Evolutionary conservation across 2,888 invertebrate species (phyloP), one percentile per base, ranked within the genome.

Genomic region (Agrochola macilenta): DNA sequence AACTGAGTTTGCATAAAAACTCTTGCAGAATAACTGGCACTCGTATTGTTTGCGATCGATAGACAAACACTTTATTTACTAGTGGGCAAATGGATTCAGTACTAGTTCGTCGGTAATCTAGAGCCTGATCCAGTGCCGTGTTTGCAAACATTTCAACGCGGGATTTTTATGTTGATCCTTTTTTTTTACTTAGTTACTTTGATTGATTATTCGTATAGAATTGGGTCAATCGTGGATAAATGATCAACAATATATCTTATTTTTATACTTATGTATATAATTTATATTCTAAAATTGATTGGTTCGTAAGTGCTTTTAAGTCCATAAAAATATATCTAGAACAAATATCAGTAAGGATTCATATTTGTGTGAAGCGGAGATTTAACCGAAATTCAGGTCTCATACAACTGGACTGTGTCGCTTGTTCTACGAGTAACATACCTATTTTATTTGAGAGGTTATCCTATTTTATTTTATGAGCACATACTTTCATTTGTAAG

Each of bases 71-170:
- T 83, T 69, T 86, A 86, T 86, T 83, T 85, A 76, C 66, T 35
- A 70, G 71, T 78, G 87, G 78, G 78, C 69, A 86, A 86, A 83
- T 86, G 83, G 79, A 86, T 73, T 83, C 79, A 86, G 63, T 58
- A 69, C 69, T 69, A 82, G 78, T 83, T 66, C 54, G 49, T 43
- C 26, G 49, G 69, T 83, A 86, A 86, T 83, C 84, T 86, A 86
- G 43, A 82, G 79, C 57, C 70, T 83, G 84, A 86, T 83, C 87
- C 87, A 86, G 57, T 65, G 12, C 71, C 58, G 84, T 70, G 82
- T 83, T 70, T 35, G 69, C 73, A 86, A 86, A 83, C 84, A 83
- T 83, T 83, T 86, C 69, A 86, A 72, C 87, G 61, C 30, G 49
- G 54, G 35, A 52, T 57, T 86, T 82, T 82, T 77, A 58, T 72